Percentiles rank a stretch among this genome's conserved stretches.
phyloP scores from a whole-genome alignment of 2,797 vertebrate genomes.

The Limnodromus scolopaceus region DNA sequence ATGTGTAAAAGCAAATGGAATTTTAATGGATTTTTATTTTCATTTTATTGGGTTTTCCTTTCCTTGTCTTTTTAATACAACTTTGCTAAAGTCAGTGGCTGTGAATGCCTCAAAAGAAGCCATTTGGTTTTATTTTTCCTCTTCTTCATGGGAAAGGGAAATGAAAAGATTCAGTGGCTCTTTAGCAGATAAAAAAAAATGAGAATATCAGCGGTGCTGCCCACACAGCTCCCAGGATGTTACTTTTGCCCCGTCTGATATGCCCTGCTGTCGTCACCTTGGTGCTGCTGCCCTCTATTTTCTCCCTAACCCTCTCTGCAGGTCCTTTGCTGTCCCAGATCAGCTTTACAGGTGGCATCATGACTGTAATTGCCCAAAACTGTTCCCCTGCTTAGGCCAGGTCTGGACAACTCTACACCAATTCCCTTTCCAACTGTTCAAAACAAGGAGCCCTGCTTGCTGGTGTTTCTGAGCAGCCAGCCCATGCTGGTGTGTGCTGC shows the following conservation, averaged over 20 bases:
- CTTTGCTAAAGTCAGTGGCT: background rate
- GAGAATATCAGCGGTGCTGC: background rate
- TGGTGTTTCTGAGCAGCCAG: background rate
- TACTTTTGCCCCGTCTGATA: background rate
- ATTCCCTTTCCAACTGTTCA: background rate
- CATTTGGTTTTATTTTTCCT: background rate
- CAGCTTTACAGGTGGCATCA: background rate
- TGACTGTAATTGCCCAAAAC: fast-evolving
- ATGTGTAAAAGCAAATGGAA: background rate
- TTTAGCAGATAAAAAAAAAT: background rate
- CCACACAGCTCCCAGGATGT: background rate
- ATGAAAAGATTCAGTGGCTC: background rate
- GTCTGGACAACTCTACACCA: background rate
- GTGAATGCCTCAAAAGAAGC: background rate
- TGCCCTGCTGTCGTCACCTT: background rate
- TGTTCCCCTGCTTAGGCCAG: background rate
- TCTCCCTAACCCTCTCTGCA: background rate
- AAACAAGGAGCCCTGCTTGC: background rate
- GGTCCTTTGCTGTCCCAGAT: background rate
- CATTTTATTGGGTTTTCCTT: background rate
- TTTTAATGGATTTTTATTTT: slow-evolving; percentile 31
- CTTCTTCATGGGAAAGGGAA: background rate
- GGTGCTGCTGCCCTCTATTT: background rate
- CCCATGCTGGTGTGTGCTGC: too few species aligned
- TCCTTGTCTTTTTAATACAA: background rate